Conservation (phyloP, 1,140 invertebrate species). For the Conopomorpha cramerella region DNA sequence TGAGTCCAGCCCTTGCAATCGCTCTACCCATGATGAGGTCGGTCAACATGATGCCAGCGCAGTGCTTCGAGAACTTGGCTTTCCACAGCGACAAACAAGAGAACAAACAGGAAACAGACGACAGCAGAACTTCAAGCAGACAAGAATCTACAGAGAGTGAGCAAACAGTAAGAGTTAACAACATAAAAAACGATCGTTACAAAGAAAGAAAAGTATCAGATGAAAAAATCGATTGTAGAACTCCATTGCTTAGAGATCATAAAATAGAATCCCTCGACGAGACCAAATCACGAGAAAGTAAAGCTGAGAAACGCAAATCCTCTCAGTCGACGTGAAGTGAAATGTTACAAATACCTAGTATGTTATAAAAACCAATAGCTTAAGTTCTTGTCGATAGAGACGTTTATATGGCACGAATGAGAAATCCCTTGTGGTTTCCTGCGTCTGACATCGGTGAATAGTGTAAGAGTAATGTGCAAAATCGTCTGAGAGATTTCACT, state of each 20-base stretch:
- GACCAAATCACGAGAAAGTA: slow-evolving; percentile 41
- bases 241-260: slow-evolving; percentile 41
- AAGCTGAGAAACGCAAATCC: slow-evolving; percentile 48
- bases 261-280: slow-evolving; percentile 53
- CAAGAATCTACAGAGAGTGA: slow-evolving; percentile 34
- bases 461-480: too few relatives aligned
- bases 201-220: slow-evolving; percentile 35
- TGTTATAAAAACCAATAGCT: too few relatives aligned
- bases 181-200: slow-evolving; percentile 39
- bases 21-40: slow-evolving; percentile 57
- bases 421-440: too few relatives aligned
- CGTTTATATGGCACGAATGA: too few relatives aligned
- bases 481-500: too few relatives aligned
- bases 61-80: slow-evolving; percentile 57
- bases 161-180: slow-evolving; percentile 32
- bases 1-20: slow-evolving; percentile 44
- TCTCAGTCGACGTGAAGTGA: slow-evolving; percentile 32
- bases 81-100: slow-evolving; percentile 39
- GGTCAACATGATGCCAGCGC: slow-evolving; percentile 42
- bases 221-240: slow-evolving; percentile 43
- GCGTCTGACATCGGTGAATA: too few relatives aligned
- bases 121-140: slow-evolving; percentile 25
- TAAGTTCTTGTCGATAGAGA: too few relatives aligned
- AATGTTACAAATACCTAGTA: too few relatives aligned
- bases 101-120: slow-evolving; percentile 16